Evolutionary conservation across 2,113 vertebrate species (phyloP).

Genomic region (Salminus brasiliensis): DNA sequence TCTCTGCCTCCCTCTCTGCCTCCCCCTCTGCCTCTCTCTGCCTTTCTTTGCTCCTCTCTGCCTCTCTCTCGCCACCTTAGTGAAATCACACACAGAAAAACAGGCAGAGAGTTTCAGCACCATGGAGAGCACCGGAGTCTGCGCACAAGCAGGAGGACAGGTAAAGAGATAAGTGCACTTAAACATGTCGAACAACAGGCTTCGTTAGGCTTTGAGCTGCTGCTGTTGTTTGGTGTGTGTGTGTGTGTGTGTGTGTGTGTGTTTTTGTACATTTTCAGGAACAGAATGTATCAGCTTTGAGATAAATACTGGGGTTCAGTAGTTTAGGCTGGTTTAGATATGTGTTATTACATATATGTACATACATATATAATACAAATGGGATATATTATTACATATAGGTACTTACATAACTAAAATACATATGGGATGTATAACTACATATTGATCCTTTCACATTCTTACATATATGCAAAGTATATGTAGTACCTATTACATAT

Average conservation of each 20-base stretch:
- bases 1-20: background rate
- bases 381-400: no score
- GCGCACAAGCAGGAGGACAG: background rate
- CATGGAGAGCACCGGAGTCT: conserved; percentile 64
- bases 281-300: no score
- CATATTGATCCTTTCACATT: no score
- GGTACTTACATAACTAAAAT: no score
- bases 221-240: conserved; percentile 17
- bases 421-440: no score
- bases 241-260: background rate
- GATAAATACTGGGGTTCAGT: no score
- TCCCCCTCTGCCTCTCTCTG: conserved; percentile 4
- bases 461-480: no score
- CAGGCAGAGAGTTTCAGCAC: conserved; percentile 66
- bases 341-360: no score
- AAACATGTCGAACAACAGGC: background rate
- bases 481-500: no score
- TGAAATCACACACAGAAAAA: conserved; percentile 48
- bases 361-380: no score
- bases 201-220: conserved; percentile 6
- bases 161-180: background rate
- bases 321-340: no score
- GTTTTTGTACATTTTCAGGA: background rate
- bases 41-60: no score
- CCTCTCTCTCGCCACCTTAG: conserved; percentile 8